phyloP scores from a whole-genome alignment of 2,888 invertebrate genomes.

The Scaptomyza parva region DNA sequence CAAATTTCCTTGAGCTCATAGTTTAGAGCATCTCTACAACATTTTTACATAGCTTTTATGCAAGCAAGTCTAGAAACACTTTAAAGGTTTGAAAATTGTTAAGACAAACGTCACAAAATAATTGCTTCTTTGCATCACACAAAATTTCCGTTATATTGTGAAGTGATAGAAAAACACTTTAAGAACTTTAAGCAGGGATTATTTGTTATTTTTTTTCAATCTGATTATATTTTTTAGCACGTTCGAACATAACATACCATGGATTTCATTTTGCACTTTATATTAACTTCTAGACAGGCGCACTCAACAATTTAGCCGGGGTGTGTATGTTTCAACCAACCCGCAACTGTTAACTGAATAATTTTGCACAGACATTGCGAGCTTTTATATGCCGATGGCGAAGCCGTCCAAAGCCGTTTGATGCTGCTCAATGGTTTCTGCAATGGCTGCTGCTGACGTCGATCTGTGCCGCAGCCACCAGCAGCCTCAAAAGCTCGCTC shows the following conservation, averaged over 20 bases:
- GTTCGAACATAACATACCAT: slow-evolving; percentile 84
- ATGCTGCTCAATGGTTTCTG: slow-evolving; percentile 61
- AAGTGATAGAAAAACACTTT: slow-evolving; percentile 27
- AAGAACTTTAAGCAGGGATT: slow-evolving; percentile 31
- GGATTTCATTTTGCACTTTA: slow-evolving; percentile 83
- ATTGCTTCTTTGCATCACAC: slow-evolving; percentile 22
- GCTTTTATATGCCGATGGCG: slow-evolving; percentile 83
- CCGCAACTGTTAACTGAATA: slow-evolving; percentile 85
- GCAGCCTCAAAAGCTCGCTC: slow-evolving; percentile 57
- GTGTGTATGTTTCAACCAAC: slow-evolving; percentile 83
- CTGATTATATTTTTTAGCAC: slow-evolving; percentile 35
- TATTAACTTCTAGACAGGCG: slow-evolving; percentile 56
- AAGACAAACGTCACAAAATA: slow-evolving; percentile 15
- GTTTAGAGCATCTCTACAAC: not conserved
- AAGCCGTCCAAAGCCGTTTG: slow-evolving; percentile 46
- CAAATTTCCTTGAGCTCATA: not conserved
- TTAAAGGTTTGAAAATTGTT: not conserved
- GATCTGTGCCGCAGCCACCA: slow-evolving; percentile 53
- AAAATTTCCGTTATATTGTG: slow-evolving; percentile 22
- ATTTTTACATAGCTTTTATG: not conserved
- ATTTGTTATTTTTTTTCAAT: slow-evolving; percentile 13
- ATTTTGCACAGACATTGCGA: slow-evolving; percentile 81
- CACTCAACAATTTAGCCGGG: slow-evolving; percentile 66
- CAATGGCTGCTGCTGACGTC: slow-evolving; percentile 42
- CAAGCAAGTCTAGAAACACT: not conserved